Evolutionary conservation across 1,140 invertebrate species (phyloP), one percentile per base, ranked within the genome.

Genomic region (Drosophila jambulina): DNA sequence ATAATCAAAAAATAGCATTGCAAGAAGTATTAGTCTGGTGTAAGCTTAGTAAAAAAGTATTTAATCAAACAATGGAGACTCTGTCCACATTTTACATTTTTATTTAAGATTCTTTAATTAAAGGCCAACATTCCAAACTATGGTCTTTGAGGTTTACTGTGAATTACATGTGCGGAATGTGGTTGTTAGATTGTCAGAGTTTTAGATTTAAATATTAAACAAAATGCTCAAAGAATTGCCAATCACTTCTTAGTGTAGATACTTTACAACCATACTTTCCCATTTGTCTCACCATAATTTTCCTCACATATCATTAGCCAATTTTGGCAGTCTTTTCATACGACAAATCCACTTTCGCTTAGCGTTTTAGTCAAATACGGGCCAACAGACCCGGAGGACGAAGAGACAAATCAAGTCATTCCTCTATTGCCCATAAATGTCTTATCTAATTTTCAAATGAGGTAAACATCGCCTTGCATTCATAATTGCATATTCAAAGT

Each of bases 371-470:
- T 38, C 34, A n/a, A 56, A 56, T 56, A 25, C 38, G 34, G 34
- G 1, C 9, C 38, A 2, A 8, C 62, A 25, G 27, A 13, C 51
- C 17, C n/a, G 27, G 56, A 65, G 29, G 69, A 36, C 67, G 27
- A 36, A n/a, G 67, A 71, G 53, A 13, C 21, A 38, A 77, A 84
- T 81, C 82, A 84, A 84, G 82, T 85, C 81, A 62, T 85, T 87
- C 74, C 43, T 70, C 63, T 19, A 75, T 75, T 61, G 60, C 29
- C 63, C 84, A 83, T 88, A 86, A 86, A 82, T 75, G 72, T 68
- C 76, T 80, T 87, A 87, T 87, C 84, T 84, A 88, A 90, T 88
- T 87, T 87, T 78, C 71, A 80, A 90, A 87, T 90, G 84, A 72
- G 72, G 53, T 80, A 87, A 88, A 88, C 84, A 84, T 75, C 63